Evolutionary conservation across 2,797 vertebrate genomes (phyloP), one percentile per base, ranked within the genome.

Genomic region (Sebastes oblongus): DNA sequence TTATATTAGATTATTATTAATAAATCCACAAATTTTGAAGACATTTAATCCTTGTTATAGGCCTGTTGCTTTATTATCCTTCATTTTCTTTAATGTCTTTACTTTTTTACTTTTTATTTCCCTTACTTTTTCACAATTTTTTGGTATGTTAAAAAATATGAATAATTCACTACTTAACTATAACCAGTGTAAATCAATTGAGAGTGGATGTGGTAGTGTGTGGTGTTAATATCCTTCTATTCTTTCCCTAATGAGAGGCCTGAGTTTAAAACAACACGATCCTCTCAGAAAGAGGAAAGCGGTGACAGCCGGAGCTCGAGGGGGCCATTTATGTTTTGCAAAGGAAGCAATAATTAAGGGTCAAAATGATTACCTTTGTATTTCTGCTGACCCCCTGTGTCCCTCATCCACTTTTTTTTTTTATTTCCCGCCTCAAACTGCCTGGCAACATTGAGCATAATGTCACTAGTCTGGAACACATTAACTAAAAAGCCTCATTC

Each of bases 281-380:
- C 76, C 52, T 55, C 73, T 86, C 78, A 50, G 59, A 91, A 56
- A 86, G 91, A 91, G 88, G 89, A 91, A 92, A 86, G 80, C 67
- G 1, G 64, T 69, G 61, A 77, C 34, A 36, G 52, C 50, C 78
- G 50, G 77, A 75, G 88, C 85, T 80, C 72, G 22, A 68, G 72
- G 82, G 82, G 75, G 59, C 55, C 61, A 27, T 87, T 88, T 68
- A 64, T 89, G 79, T 89, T 91, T 88, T 70, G 78, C 67, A 82
- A 83, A 94, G 93, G 93, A 95, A 95, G 90, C 89, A 90, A 93
- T 94, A 86, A 92, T 91, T 88, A 92, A 87, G 79, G 94, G 94
- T 95, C 93, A 94, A 90, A 94, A 83, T 88, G 81, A 95, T 96
- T 94, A 86, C 80, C 90, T 92, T 93, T 94, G 87, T 91, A 71